Conservation (phyloP, 1,140 invertebrate species). For the Oppia nitens region DNA sequence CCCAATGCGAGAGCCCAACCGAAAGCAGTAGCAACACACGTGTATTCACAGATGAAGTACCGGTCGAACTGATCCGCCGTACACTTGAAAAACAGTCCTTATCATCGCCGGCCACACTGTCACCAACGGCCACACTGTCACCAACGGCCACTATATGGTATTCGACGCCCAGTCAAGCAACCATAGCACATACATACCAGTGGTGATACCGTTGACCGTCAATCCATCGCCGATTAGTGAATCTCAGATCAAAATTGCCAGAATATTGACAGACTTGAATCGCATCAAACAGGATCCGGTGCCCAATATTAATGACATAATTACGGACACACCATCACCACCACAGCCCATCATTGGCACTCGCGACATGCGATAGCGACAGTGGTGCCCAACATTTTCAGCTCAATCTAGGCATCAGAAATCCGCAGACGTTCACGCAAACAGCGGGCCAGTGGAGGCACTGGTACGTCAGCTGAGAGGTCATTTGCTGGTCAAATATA, state of each 20-base stretch:
- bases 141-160: too few species aligned
- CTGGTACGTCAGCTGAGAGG: too few species aligned
- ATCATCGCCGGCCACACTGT: neutral
- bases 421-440: too few species aligned
- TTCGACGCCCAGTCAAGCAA: too few species aligned
- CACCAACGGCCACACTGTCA: too few species aligned
- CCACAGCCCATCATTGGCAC: too few species aligned
- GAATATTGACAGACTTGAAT: slow-evolving; percentile 41
- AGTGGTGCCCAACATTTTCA: neutral
- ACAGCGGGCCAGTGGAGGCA: too few species aligned
- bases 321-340: neutral
- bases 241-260: slow-evolving; percentile 38
- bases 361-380: too few species aligned
- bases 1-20: neutral
- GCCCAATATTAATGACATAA: slow-evolving; percentile 23
- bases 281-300: slow-evolving; percentile 37
- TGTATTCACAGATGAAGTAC: neutral
- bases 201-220: too few species aligned
- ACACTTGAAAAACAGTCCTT: neutral
- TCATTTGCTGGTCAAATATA: too few species aligned
- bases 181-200: too few species aligned
- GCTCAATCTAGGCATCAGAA: neutral
- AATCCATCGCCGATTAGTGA: slow-evolving; percentile 5
- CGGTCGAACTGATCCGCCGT: neutral
- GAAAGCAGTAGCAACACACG: neutral